These are phyloP conservation scores for Chinchilla lanigera DNA, from an alignment of 2,113 vertebrate genomes.

Conservation along the genomic window DNA sequence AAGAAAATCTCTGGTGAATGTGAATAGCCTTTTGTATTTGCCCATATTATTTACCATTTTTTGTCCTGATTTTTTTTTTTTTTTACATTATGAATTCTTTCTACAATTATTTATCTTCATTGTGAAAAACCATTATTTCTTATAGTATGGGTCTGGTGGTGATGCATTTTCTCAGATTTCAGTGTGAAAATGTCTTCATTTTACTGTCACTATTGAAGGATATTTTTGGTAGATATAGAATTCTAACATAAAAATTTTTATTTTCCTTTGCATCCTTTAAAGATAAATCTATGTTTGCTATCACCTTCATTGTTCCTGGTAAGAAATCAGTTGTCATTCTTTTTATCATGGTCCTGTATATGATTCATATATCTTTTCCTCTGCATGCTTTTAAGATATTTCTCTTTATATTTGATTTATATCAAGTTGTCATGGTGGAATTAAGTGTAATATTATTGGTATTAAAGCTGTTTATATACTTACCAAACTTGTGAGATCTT, in stretches of 20 bases:
- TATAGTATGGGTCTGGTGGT: neutral
- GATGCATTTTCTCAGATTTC: neutral
- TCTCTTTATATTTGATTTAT: neutral
- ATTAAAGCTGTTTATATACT: neutral
- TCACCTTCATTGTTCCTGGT: neutral
- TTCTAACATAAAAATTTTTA: neutral
- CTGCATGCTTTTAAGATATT: neutral
- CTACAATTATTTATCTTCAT: neutral
- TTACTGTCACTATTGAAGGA: neutral
- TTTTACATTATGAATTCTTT: neutral
- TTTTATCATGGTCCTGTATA: neutral
- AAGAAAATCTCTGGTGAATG: neutral
- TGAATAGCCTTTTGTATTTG: neutral
- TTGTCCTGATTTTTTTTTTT: neutral
- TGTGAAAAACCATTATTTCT: neutral
- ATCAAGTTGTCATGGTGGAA: neutral
- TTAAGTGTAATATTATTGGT: neutral
- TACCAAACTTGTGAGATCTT: neutral
- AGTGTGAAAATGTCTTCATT: neutral
- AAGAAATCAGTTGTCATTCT: neutral
- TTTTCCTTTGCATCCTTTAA: neutral
- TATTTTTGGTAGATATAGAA: neutral
- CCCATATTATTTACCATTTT: neutral
- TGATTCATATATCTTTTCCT: neutral
- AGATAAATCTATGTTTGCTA: neutral